Conservation (phyloP, 1,140 invertebrate species). For the Procambarus clarkii region DNA sequence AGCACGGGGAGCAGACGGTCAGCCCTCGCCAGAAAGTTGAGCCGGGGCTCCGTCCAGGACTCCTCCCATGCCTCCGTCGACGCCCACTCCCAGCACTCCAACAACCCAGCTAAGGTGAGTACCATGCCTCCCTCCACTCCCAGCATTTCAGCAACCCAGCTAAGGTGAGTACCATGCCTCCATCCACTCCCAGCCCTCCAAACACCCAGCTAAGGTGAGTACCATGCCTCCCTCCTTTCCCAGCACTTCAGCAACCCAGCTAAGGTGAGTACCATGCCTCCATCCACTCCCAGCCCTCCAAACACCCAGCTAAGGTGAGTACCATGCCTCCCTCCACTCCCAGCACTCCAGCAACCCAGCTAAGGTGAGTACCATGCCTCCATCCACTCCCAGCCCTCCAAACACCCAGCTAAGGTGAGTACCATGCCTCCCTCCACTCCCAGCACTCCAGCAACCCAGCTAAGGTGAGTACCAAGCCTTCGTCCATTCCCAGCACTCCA, state of each 20-base stretch:
- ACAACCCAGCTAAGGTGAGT: slow-evolving; percentile 71
- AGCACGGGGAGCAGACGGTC: slow-evolving; percentile 66
- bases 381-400: slow-evolving; percentile 61
- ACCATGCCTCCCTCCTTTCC: no score
- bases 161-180: no score
- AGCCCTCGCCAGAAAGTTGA: slow-evolving; percentile 64
- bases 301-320: slow-evolving; percentile 70
- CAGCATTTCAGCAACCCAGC: no score
- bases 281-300: slow-evolving; percentile 61
- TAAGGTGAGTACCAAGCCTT: slow-evolving; percentile 70
- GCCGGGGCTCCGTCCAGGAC: slow-evolving; percentile 69
- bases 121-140: background rate
- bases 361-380: no score
- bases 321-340: background rate
- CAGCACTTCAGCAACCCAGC: no score
- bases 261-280: no score
- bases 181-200: no score
- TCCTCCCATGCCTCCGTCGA: slow-evolving; percentile 70
- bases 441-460: slow-evolving; percentile 68
- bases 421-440: slow-evolving; percentile 64
- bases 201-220: no score
- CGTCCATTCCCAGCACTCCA: no score
- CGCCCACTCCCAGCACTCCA: slow-evolving; percentile 66
- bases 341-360: no score
- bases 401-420: slow-evolving; percentile 70